These are phyloP conservation scores for Papilio aristodemus DNA, from an alignment of 1,140 invertebrate species.

Conservation along the genomic window DNA sequence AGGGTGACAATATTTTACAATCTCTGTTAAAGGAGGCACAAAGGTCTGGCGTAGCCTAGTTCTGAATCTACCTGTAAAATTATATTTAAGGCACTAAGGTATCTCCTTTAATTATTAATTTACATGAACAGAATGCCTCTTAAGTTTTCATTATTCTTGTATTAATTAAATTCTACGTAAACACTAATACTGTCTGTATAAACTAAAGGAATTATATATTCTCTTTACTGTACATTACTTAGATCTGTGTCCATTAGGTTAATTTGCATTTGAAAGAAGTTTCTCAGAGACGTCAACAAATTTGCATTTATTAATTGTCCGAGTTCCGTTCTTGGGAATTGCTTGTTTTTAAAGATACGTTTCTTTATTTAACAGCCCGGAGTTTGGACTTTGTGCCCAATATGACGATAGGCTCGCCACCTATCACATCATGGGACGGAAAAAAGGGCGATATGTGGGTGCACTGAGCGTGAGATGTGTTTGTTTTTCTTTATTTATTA, in stretches of 20 bases:
- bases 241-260: neutral
- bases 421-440: too few relatives aligned
- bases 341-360: too few relatives aligned
- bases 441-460: too few relatives aligned
- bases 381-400: too few relatives aligned
- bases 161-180: neutral
- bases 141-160: neutral
- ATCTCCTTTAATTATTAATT: neutral
- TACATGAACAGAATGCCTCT: neutral
- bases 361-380: too few relatives aligned
- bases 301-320: neutral
- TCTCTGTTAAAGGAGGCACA: too few relatives aligned
- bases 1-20: too few relatives aligned
- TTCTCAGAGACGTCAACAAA: neutral
- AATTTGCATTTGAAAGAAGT: slow-evolving; percentile 6
- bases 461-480: too few relatives aligned
- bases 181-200: neutral
- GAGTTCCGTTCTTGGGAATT: neutral
- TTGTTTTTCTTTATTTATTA: too few relatives aligned
- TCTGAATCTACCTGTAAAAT: neutral
- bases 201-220: neutral
- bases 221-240: neutral
- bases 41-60: neutral
- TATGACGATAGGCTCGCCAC: too few relatives aligned
- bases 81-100: neutral